These are phyloP conservation scores for Adelosebastes latens DNA, from an alignment of 2,797 vertebrate genomes.

Conservation along the genomic window DNA sequence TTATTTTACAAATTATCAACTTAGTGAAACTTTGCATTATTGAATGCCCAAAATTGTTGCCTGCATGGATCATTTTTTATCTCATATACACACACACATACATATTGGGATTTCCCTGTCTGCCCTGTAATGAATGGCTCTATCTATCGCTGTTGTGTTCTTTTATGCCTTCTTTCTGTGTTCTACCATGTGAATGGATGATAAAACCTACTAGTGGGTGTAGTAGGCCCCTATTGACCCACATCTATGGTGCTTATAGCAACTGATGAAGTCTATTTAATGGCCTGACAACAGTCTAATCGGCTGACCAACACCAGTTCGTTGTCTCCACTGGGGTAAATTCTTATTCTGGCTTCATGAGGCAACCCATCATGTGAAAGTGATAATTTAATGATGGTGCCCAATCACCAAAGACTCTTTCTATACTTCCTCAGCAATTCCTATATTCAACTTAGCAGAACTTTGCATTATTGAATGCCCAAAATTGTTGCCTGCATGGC, in stretches of 20 bases:
- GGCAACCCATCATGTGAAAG: background rate
- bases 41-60: background rate
- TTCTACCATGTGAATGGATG: no score
- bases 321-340: background rate
- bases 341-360: background rate
- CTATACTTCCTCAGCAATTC: background rate
- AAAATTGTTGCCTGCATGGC: no score
- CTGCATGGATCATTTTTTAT: background rate
- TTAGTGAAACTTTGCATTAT: background rate
- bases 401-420: background rate
- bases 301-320: no score
- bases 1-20: background rate
- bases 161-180: no score
- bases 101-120: constrained; percentile 23
- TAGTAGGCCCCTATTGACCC: no score
- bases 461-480: no score
- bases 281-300: no score
- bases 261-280: no score
- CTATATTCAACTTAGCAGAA: background rate
- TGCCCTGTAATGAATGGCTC: constrained; percentile 35
- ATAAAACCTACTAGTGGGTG: no score
- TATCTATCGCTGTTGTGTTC: constrained; percentile 48
- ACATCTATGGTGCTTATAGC: no score
- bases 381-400: no score
- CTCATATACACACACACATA: background rate